Percentiles rank a stretch among this genome's conserved stretches.
Evolutionary conservation across 2,113 vertebrate species (phyloP).

Genomic region (Lethenteron reissneri): DNA sequence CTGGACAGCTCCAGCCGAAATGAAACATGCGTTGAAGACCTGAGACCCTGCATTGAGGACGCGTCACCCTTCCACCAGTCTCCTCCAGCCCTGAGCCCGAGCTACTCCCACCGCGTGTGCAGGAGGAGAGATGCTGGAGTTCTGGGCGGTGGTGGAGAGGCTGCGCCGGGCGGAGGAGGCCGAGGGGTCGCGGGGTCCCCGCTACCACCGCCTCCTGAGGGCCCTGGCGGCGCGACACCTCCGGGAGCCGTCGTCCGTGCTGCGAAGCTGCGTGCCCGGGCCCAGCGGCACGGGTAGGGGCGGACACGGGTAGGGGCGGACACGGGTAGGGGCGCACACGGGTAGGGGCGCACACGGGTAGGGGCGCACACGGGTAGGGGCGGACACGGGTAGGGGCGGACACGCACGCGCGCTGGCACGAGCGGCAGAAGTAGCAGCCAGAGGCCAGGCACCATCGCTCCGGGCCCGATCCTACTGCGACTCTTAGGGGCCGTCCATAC

Average conservation of each 20-base stretch:
- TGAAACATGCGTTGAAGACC: no score
- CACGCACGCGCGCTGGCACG: no score
- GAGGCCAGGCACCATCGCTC: no score
- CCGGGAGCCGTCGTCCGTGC: conserved; percentile 19
- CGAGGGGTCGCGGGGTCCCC: conserved; percentile 15
- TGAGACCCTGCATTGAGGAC: no score
- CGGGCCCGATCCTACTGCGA: no score
- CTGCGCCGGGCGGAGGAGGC: conserved; percentile 22
- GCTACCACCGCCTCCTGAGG: conserved; percentile 22
- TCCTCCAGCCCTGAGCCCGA: no score
- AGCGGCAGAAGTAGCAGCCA: no score
- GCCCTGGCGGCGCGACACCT: conserved; percentile 27
- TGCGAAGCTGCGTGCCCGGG: conserved; percentile 17
- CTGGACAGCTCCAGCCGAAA: no score
- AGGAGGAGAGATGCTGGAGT: conserved; percentile 30
- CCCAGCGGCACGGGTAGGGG: conserved; percentile 18
- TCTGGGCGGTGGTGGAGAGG: conserved; percentile 30
- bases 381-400: conserved; percentile 17
- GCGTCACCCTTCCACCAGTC: no score
- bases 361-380: background rate
- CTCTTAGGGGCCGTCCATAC: no score
- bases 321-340: conserved; percentile 16
- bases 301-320: background rate
- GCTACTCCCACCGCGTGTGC: background rate
- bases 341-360: no score